Percentiles rank a stretch among this genome's conserved stretches.
phyloP scores from a whole-genome alignment of 2,888 invertebrate species.

The Adelphocoris suturalis region DNA sequence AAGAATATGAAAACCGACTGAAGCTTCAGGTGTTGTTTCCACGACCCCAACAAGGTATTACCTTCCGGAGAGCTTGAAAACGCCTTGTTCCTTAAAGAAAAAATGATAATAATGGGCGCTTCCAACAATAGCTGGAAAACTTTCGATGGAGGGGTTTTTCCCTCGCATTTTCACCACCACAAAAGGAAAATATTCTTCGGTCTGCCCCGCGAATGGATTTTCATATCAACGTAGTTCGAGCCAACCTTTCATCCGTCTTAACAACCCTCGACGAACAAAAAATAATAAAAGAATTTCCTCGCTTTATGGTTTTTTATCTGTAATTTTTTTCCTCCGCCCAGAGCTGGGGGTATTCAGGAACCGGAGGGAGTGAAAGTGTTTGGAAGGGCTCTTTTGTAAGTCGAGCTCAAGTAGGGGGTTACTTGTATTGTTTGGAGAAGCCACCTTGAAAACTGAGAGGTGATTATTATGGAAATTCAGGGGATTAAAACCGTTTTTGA shows the following conservation, averaged over 20 bases:
- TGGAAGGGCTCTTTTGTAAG: conserved; percentile 22
- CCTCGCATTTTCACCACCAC: background rate
- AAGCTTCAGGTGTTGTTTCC: no score
- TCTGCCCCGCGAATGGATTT: background rate
- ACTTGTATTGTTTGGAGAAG: conserved; percentile 9
- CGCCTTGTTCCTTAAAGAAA: background rate
- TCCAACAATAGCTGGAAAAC: conserved; percentile 23
- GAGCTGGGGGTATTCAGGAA: background rate
- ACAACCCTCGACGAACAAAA: conserved; percentile 24
- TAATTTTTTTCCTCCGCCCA: background rate
- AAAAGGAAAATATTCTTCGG: conserved; percentile 16
- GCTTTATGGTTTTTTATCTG: conserved; percentile 10
- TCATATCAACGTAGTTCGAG: background rate
- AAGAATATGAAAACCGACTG: background rate
- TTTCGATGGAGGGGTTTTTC: background rate
- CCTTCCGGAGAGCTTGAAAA: background rate
- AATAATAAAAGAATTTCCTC: background rate
- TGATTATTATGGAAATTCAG: conserved; percentile 22
- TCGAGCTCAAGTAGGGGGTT: background rate
- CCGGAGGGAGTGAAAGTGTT: background rate
- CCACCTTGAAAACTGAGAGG: conserved; percentile 17
- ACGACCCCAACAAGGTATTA: background rate
- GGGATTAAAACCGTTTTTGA: conserved; percentile 17
- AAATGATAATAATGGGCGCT: background rate
- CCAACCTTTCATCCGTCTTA: conserved; percentile 27